These are phyloP conservation scores for Hypselothyrea guttata DNA, from an alignment of 2,888 invertebrate genomes.

Conservation along the genomic window DNA sequence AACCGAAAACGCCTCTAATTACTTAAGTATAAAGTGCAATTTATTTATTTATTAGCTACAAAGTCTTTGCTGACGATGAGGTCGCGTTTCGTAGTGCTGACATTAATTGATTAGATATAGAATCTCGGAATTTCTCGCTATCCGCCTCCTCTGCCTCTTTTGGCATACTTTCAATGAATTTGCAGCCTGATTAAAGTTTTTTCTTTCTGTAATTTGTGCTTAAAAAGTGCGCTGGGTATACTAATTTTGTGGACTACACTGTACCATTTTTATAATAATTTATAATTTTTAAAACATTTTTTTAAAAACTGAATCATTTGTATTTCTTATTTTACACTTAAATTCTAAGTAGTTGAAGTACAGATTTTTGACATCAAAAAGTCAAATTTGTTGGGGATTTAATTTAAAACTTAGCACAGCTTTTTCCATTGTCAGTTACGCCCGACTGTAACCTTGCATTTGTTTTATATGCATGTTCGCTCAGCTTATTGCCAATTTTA, in stretches of 20 bases:
- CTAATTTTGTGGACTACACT: too few relatives aligned
- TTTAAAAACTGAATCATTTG: too few relatives aligned
- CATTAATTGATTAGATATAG: slow-evolving; percentile 64
- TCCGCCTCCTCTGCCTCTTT: slow-evolving; percentile 5
- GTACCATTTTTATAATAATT: too few relatives aligned
- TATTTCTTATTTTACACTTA: too few relatives aligned
- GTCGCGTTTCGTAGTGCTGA: slow-evolving; percentile 30
- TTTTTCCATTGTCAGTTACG: too few relatives aligned
- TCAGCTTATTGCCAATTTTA: slow-evolving; percentile 53
- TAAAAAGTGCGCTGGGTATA: too few relatives aligned
- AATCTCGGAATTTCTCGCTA: slow-evolving; percentile 29
- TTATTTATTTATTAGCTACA: slow-evolving; percentile 56
- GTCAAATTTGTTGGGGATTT: too few relatives aligned
- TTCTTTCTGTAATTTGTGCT: slow-evolving; percentile 12
- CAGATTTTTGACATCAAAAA: too few relatives aligned
- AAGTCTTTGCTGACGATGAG: slow-evolving; percentile 20
- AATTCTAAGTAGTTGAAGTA: too few relatives aligned
- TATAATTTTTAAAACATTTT: too few relatives aligned
- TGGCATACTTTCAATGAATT: slow-evolving; percentile 52
- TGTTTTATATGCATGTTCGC: not conserved
- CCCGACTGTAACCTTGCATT: too few relatives aligned
- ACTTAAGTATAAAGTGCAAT: slow-evolving; percentile 19
- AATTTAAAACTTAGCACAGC: too few relatives aligned
- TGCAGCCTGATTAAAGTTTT: slow-evolving; percentile 61
- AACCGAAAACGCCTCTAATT: slow-evolving; percentile 18